phyloP scores from a whole-genome alignment of 2,113 vertebrate genomes.

The Cygnus buccinator region DNA sequence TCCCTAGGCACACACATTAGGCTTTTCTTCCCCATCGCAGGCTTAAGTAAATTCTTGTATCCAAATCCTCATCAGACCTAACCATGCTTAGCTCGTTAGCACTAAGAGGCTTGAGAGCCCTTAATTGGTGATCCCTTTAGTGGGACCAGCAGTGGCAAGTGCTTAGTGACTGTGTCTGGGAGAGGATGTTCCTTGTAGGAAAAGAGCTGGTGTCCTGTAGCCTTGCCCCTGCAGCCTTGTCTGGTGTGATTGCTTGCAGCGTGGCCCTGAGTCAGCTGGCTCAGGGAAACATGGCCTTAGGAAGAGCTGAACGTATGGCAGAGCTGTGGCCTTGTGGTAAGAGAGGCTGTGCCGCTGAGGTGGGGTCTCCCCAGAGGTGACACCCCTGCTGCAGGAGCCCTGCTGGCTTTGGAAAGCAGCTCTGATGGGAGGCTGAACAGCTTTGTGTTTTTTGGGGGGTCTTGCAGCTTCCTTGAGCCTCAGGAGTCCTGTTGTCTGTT shows the following conservation, averaged over 20 bases:
- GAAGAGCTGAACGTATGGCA: background rate
- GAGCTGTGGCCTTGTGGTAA: too few species aligned
- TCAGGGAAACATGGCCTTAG: background rate
- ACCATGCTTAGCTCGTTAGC: background rate
- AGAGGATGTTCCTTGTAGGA: background rate
- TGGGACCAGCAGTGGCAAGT: background rate
- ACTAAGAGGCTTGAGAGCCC: background rate
- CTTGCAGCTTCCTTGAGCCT: background rate
- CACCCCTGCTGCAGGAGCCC: too few species aligned
- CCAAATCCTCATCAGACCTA: background rate
- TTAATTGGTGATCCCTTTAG: background rate
- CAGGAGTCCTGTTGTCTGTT: background rate
- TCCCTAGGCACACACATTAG: background rate
- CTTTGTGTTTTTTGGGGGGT: background rate
- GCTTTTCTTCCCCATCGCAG: background rate
- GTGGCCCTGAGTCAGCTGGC: background rate
- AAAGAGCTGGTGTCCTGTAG: too few species aligned
- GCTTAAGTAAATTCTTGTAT: background rate
- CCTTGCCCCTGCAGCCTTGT: too few species aligned
- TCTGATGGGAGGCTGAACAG: background rate
- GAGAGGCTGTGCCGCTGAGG: too few species aligned
- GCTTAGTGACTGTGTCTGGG: too few species aligned
- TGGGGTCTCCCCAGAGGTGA: too few species aligned
- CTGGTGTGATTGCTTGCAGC: background rate
- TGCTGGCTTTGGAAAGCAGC: too few species aligned